A percentile compares a stretch with the other conserved stretches of the same genome.
Evolutionary conservation across 2,113 vertebrate species (phyloP).

Genomic region (Planiliza haematocheilus): DNA sequence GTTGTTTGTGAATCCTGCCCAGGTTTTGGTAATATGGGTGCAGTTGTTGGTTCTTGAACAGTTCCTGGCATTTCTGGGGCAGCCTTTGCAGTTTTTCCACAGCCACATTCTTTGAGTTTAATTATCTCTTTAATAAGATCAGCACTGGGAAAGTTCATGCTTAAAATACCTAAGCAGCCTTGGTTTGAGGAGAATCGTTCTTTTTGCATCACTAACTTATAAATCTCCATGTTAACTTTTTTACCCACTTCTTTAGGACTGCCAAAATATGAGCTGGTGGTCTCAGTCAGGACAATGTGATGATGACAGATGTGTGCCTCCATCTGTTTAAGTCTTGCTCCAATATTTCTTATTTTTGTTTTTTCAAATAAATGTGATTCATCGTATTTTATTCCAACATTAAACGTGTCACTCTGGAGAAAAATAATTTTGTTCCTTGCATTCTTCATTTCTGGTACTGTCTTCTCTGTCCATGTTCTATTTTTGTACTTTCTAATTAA

Average conservation of each 20-base stretch:
- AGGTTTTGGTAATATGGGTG: not conserved
- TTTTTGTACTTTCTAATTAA: not conserved
- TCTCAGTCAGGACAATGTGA: slow-evolving; percentile 53
- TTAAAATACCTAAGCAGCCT: slow-evolving; percentile 72
- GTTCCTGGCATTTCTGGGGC: accelerated
- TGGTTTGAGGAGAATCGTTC: not conserved
- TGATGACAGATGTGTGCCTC: slow-evolving; percentile 41
- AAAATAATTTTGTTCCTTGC: slow-evolving; percentile 74
- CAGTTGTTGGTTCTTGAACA: not conserved
- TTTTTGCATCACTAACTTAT: slow-evolving; percentile 25
- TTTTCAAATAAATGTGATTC: slow-evolving; percentile 35
- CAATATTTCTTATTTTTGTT: slow-evolving; percentile 16
- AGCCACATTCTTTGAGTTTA: slow-evolving; percentile 45
- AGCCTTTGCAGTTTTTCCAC: not conserved
- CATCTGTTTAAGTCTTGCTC: slow-evolving; percentile 10
- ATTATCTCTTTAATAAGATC: slow-evolving; percentile 60
- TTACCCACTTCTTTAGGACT: not conserved
- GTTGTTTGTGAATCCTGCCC: too few relatives aligned
- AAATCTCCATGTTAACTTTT: slow-evolving; percentile 48
- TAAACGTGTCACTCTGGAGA: slow-evolving; percentile 50
- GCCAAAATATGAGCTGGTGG: accelerated
- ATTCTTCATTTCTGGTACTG: slow-evolving; percentile 55
- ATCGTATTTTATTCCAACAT: slow-evolving; percentile 24
- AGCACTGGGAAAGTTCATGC: slow-evolving; percentile 67
- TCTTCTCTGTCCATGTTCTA: slow-evolving; percentile 33